Evolutionary conservation across 2,797 vertebrate genomes (phyloP), one percentile per base, ranked within the genome.

Genomic region (Manis pentadactyla): DNA sequence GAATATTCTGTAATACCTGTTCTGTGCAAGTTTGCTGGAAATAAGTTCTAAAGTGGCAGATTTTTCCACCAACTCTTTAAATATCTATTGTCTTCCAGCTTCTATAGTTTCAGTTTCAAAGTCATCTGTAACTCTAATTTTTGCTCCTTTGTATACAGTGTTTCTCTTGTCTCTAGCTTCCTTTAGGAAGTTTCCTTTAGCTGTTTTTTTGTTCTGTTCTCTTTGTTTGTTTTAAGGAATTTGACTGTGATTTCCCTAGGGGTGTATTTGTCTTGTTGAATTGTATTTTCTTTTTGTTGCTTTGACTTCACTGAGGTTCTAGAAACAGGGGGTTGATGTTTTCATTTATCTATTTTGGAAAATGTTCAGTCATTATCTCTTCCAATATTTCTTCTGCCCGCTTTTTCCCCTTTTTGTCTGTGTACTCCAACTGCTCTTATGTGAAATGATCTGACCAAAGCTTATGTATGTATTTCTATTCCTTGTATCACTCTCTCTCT

Each of bases 391-490:
- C 29, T 86, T 42, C 42, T 82, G 3, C 11, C n/a, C 1, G 0
- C 59, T 78, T 9, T 53, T 21, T 78, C 46, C 63, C 18, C 10
- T 86, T 63, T 46, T 55, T 42, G 31, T 73, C 46, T n/a, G 18
- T 21, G 49, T 31, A 23, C 0, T 63, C 42, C 14, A 55, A 0
- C 5, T 51, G 15, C 23, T 42, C n/a, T 42, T 34, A 9, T 7
- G 2, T 37, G 63, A 84, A n/a, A n/a, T 31, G 15, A 12, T 34
- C 13, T 93, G 21, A 11, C 11, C 25, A 49, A 6, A 57, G 37
- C 19, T 1, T 11, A 5, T 7, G 0, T 34, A 17, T 4, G 0
- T 6, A 37, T 73, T 84, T 74, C 1, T 19, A 3, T 37, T 13
- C 11, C 78, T 3, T n/a, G 3, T 42, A 19, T 25, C 34, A 31